Evolutionary conservation across 2,797 vertebrate species (phyloP).

Genomic region (Denticeps clupeoides): DNA sequence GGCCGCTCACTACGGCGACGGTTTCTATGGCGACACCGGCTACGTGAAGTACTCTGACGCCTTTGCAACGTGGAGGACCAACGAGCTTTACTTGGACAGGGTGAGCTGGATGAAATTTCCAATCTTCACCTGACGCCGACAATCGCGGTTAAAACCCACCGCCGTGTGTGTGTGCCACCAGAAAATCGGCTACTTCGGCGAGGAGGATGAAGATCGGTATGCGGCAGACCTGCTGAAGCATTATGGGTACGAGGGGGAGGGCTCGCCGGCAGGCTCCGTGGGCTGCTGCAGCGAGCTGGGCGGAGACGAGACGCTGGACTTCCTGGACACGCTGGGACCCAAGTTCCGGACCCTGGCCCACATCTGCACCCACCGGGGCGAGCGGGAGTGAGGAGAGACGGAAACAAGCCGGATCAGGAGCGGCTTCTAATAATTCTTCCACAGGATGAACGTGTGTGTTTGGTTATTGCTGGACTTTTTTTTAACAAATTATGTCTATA

Average conservation of each 20-base stretch:
- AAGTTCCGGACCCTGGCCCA: slow-evolving; percentile 72
- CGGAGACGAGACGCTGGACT: slow-evolving; percentile 62
- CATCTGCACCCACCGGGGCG: slow-evolving; percentile 44
- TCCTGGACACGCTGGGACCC: slow-evolving; percentile 69
- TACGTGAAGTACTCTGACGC: slow-evolving; percentile 13
- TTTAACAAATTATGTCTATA: neutral
- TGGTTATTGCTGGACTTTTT: too few relatives aligned
- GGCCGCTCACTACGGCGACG: slow-evolving; percentile 16
- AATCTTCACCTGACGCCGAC: neutral
- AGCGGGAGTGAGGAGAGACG: neutral
- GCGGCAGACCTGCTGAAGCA: slow-evolving; percentile 61
- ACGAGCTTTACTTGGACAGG: slow-evolving; percentile 28
- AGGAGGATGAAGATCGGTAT: slow-evolving; percentile 61
- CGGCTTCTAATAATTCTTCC: too few relatives aligned
- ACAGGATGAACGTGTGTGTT: too few relatives aligned
- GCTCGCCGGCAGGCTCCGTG: slow-evolving; percentile 69
- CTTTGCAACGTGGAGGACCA: slow-evolving; percentile 36
- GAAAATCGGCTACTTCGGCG: slow-evolving; percentile 66
- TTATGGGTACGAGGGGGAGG: slow-evolving; percentile 71
- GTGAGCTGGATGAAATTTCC: slow-evolving; percentile 26
- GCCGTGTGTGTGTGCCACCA: slow-evolving; percentile 33
- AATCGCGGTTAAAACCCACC: slow-evolving; percentile 41
- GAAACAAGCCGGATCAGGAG: too few relatives aligned
- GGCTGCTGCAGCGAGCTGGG: slow-evolving; percentile 72
- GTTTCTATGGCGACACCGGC: slow-evolving; percentile 11